Percentiles rank a stretch among this genome's conserved stretches.
These are phyloP conservation scores for Sarcophaga variegata DNA, from an alignment of 2,888 invertebrate species.

Conservation along the genomic window DNA sequence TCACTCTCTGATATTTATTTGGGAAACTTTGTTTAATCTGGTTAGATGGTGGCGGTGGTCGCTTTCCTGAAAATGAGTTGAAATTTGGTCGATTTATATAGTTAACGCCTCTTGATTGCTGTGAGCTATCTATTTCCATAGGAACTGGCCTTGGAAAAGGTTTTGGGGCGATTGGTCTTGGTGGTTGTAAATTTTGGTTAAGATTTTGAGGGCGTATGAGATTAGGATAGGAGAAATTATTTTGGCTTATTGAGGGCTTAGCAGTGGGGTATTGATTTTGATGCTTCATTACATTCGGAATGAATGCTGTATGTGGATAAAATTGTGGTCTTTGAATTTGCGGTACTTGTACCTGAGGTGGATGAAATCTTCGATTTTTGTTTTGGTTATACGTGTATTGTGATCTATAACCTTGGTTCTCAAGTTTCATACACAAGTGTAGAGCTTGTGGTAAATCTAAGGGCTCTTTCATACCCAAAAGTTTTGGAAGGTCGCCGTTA, in stretches of 20 bases:
- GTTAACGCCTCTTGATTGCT: neutral
- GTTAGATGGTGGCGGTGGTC: constrained; percentile 15
- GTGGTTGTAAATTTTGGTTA: too few species aligned
- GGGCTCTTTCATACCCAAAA: constrained; percentile 39
- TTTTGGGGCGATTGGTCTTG: too few species aligned
- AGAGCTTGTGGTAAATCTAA: neutral
- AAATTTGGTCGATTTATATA: constrained; percentile 3
- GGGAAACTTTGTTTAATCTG: neutral
- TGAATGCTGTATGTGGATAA: constrained; percentile 7
- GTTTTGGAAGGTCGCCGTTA: constrained; percentile 41
- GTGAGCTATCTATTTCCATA: constrained; percentile 14
- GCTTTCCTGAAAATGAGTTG: constrained; percentile 1
- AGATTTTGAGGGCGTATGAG: too few species aligned
- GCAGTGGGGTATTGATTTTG: too few species aligned
- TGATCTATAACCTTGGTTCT: constrained; percentile 18
- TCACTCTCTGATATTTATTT: too few species aligned
- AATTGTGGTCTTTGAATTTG: constrained; percentile 9
- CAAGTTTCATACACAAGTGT: constrained; percentile 29
- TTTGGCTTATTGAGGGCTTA: too few species aligned
- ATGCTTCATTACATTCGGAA: neutral
- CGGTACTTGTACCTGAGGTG: too few species aligned
- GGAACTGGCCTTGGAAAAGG: too few species aligned
- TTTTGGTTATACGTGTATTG: constrained; percentile 13
- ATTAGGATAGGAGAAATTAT: too few species aligned
- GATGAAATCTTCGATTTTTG: neutral